A percentile compares a stretch with the other conserved stretches of the same genome.
These are phyloP conservation scores for Helostoma temminkii DNA, from an alignment of 2,797 vertebrate genomes.

Conservation along the genomic window DNA sequence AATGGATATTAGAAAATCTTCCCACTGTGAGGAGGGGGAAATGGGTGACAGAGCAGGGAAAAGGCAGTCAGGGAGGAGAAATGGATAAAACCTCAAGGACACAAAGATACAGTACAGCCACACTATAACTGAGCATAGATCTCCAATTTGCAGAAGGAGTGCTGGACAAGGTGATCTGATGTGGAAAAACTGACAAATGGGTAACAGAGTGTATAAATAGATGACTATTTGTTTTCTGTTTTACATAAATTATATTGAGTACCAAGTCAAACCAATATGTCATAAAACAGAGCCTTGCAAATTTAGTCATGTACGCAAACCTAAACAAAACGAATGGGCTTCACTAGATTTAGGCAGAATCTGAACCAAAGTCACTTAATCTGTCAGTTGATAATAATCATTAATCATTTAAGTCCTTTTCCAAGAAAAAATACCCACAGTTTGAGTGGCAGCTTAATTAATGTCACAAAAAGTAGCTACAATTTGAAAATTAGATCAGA, in stretches of 20 bases:
- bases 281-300: too few species aligned
- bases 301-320: too few species aligned
- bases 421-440: too few species aligned
- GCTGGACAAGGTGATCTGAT: constrained; percentile 22
- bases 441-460: constrained; percentile 22
- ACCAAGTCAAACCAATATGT: too few species aligned
- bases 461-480: too few species aligned
- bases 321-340: too few species aligned
- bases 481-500: constrained; percentile 22
- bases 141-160: constrained; percentile 19
- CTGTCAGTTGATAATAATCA: too few species aligned
- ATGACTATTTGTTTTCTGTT: not conserved
- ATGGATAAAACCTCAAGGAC: constrained; percentile 79
- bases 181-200: not conserved
- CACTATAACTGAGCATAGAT: constrained; percentile 45
- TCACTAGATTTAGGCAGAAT: too few species aligned
- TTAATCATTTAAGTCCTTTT: too few species aligned
- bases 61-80: constrained; percentile 69
- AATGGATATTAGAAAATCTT: constrained; percentile 89
- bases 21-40: constrained; percentile 76
- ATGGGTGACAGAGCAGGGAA: constrained; percentile 73
- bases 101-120: constrained; percentile 47
- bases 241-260: too few species aligned
- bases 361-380: too few species aligned
- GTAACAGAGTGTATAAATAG: not conserved